These are phyloP conservation scores for Nannoperca australis DNA, from an alignment of 2,797 vertebrate species.

Conservation along the genomic window DNA sequence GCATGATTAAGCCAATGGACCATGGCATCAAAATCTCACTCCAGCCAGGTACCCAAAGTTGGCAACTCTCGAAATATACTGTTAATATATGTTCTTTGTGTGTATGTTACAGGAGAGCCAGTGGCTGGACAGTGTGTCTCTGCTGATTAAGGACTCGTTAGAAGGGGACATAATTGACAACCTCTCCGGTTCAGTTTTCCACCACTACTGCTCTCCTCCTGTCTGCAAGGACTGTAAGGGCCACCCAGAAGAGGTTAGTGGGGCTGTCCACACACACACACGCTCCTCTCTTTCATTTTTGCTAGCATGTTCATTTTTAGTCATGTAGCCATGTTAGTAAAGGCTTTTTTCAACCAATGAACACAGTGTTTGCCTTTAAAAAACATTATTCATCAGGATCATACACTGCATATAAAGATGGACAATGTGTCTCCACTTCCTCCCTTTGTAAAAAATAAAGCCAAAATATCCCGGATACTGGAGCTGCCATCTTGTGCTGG, in stretches of 20 bases:
- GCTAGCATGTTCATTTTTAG: background rate
- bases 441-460: too few species aligned
- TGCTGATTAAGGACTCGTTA: conserved; percentile 97
- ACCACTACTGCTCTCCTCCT: conserved; percentile 93
- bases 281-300: background rate
- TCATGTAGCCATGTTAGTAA: background rate
- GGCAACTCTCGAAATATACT: too few species aligned
- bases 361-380: background rate
- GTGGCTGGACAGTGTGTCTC: conserved; percentile 99
- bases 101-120: conserved; percentile 91
- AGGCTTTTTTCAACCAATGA: background rate
- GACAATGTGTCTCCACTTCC: too few species aligned
- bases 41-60: too few species aligned
- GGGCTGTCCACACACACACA: background rate
- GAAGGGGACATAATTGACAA: conserved; percentile 99
- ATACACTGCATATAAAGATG: too few species aligned
- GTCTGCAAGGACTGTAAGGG: conserved; percentile 90
- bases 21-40: too few species aligned
- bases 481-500: too few species aligned
- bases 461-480: too few species aligned
- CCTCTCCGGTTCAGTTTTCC: conserved; percentile 96
- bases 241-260: conserved; percentile 91
- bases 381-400: background rate
- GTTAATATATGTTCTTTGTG: too few species aligned
- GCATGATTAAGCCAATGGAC: too few species aligned